Percentiles rank a stretch among this genome's conserved stretches.
phyloP scores from a whole-genome alignment of 1,140 invertebrate genomes.

The Forficula auricularia region DNA sequence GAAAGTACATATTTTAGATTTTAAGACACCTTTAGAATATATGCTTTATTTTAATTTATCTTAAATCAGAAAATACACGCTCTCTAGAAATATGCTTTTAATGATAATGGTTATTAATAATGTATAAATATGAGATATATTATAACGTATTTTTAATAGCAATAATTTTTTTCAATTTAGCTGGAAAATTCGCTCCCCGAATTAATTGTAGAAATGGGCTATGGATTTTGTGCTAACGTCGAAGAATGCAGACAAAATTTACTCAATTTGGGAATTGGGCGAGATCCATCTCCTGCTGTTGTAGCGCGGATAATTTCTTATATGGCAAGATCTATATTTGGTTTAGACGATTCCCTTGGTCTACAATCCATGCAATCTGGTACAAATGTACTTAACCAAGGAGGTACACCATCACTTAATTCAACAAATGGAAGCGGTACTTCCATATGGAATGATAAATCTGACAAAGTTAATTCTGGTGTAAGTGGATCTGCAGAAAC shows the following conservation, averaged over 20 bases:
- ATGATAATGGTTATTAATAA: too few relatives aligned
- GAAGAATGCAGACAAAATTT: conserved; percentile 79
- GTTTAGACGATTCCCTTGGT: conserved; percentile 46
- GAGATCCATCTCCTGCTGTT: conserved; percentile 58
- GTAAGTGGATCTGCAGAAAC: too few relatives aligned
- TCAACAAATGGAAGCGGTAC: too few relatives aligned
- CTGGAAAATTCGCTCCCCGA: conserved; percentile 59
- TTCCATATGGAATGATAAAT: too few relatives aligned
- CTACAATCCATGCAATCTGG: conserved; percentile 37
- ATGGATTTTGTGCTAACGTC: conserved; percentile 63
- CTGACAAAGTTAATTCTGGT: too few relatives aligned
- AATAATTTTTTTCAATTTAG: conserved; percentile 13
- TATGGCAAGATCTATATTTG: conserved; percentile 68
- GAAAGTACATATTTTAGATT: too few relatives aligned
- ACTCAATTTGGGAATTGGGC: conserved; percentile 44
- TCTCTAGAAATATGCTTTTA: too few relatives aligned
- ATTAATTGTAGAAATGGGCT: conserved; percentile 76
- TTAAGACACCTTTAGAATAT: too few relatives aligned
- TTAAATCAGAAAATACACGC: too few relatives aligned
- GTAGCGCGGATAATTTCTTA: conserved; percentile 69
- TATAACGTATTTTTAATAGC: too few relatives aligned
- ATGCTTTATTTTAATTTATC: too few relatives aligned
- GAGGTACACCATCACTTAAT: conserved; percentile 24
- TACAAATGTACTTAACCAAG: conserved; percentile 22
- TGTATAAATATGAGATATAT: too few relatives aligned